Evolutionary conservation across 92 coral and sea anemone genomes (phyloP).

Genomic region (Nematostella vectensis): DNA sequence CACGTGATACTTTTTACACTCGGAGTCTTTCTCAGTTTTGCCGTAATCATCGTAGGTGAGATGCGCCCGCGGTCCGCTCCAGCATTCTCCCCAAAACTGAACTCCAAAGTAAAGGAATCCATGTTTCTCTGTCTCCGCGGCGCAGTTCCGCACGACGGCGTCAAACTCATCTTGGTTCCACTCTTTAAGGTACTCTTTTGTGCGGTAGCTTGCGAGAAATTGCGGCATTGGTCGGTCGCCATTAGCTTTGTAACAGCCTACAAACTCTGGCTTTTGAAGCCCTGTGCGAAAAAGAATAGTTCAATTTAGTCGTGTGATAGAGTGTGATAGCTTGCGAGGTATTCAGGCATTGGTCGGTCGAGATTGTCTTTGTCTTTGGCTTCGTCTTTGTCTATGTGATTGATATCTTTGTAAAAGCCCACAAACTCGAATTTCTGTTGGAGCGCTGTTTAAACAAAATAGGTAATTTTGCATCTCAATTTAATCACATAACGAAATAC

Average conservation of each 20-base stretch:
- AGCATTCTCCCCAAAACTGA: neutral
- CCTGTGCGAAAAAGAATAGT: too few species aligned
- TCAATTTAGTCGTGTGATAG: too few species aligned
- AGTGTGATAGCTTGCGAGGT: too few species aligned
- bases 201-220: neutral
- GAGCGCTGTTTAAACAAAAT: too few species aligned
- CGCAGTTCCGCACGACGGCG: neutral
- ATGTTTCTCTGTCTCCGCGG: neutral
- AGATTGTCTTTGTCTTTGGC: too few species aligned
- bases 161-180: neutral
- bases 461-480: too few species aligned
- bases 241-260: neutral
- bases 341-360: too few species aligned
- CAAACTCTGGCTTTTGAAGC: neutral
- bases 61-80: neutral
- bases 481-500: too few species aligned
- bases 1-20: neutral
- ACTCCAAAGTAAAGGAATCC: neutral
- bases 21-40: neutral
- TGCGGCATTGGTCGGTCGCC: neutral
- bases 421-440: too few species aligned
- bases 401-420: too few species aligned
- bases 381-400: too few species aligned
- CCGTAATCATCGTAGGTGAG: neutral
- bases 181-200: neutral